These are phyloP conservation scores for Rutilus rutilus DNA, from an alignment of 2,113 vertebrate species.

Conservation along the genomic window DNA sequence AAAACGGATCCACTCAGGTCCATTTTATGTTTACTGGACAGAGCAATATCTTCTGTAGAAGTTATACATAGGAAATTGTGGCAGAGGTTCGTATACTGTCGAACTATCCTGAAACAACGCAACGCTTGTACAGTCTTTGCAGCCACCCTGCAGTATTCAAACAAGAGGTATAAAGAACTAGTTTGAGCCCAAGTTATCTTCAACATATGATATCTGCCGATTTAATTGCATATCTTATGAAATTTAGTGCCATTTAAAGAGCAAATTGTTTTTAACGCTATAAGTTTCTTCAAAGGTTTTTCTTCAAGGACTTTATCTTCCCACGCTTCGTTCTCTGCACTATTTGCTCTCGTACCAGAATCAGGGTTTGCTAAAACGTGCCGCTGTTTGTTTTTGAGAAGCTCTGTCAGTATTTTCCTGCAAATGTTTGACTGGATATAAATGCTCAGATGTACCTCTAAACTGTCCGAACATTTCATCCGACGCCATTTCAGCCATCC, in stretches of 20 bases:
- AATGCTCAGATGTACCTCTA: background rate
- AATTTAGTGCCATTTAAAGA: slow-evolving; percentile 10
- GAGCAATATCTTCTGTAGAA: slow-evolving; percentile 23
- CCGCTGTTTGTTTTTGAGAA: background rate
- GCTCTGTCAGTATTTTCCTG: slow-evolving; percentile 43
- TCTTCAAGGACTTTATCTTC: background rate
- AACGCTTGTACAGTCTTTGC: background rate
- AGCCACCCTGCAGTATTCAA: slow-evolving; percentile 19
- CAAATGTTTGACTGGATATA: slow-evolving; percentile 13
- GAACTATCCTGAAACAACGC: background rate
- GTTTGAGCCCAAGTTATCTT: background rate
- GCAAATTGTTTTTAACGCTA: background rate
- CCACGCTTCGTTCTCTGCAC: background rate
- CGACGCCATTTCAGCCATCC: slow-evolving; percentile 41
- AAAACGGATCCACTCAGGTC: slow-evolving; percentile 27
- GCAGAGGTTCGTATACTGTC: background rate
- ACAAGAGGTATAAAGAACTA: background rate
- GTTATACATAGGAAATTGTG: background rate
- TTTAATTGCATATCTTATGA: background rate
- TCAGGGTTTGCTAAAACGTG: background rate
- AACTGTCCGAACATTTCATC: slow-evolving; percentile 39
- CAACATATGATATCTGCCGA: background rate
- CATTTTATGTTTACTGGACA: slow-evolving; percentile 29
- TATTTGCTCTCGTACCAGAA: slow-evolving; percentile 21
- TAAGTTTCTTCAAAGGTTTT: background rate